A percentile compares a stretch with the other conserved stretches of the same genome.
phyloP scores from a whole-genome alignment of 2,888 invertebrate genomes.

The Caenorhabditis sp. region DNA sequence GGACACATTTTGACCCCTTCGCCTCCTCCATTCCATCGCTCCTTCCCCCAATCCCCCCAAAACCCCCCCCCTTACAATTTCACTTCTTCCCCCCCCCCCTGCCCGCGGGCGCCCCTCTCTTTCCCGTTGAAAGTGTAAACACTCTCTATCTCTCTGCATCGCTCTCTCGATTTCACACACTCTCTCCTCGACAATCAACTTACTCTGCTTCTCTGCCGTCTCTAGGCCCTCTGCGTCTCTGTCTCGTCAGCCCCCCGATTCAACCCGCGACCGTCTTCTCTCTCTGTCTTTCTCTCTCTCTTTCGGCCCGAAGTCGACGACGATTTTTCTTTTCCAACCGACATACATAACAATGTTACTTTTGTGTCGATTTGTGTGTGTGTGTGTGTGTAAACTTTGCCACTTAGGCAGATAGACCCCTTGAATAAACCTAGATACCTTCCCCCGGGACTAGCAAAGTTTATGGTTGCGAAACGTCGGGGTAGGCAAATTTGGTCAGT shows the following conservation, averaged over 20 bases:
- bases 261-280: not conserved
- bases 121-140: constrained; percentile 21
- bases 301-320: not conserved
- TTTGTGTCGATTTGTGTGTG: too few species aligned
- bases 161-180: not conserved
- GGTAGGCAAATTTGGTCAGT: too few species aligned
- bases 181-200: constrained; percentile 12
- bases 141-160: constrained; percentile 30
- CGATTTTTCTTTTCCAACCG: constrained; percentile 3
- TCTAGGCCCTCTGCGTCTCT: too few species aligned
- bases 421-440: too few species aligned
- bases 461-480: too few species aligned
- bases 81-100: not conserved
- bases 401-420: constrained; percentile 2
- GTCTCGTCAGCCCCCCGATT: too few species aligned
- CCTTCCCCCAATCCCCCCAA: not conserved
- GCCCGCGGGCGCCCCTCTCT: not conserved
- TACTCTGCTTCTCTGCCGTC: constrained; percentile 21
- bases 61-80: too few species aligned
- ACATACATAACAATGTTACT: constrained; percentile 5
- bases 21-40: not conserved
- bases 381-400: constrained; percentile 51
- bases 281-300: constrained; percentile 14
- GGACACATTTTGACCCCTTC: too few species aligned
- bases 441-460: too few species aligned